Percentiles rank a stretch among this genome's conserved stretches.
Conservation (phyloP, 2,888 invertebrate genomes). For the Melanostoma scalare region DNA sequence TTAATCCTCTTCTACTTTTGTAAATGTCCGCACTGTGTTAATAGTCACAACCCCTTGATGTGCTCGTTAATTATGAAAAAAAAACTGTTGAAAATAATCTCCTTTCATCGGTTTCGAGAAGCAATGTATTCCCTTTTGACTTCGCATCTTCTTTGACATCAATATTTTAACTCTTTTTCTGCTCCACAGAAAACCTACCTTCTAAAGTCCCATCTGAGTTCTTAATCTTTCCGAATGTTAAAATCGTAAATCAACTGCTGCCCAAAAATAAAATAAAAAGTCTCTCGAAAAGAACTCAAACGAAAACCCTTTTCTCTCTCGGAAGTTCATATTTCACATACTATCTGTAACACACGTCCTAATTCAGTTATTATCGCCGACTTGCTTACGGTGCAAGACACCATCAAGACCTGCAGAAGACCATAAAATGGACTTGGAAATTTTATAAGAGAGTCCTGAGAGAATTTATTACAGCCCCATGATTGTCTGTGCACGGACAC, state of each 20-base stretch:
- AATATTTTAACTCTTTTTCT: background rate
- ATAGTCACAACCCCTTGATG: no score
- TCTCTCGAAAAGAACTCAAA: constrained; percentile 29
- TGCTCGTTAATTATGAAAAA: no score
- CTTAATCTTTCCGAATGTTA: constrained; percentile 59
- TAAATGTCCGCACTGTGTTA: no score
- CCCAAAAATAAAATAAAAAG: constrained; percentile 17
- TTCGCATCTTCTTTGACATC: no score
- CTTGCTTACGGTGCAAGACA: constrained; percentile 66
- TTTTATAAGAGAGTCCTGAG: constrained; percentile 58
- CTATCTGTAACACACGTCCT: constrained; percentile 71
- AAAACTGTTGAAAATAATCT: no score
- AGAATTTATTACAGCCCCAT: constrained; percentile 52
- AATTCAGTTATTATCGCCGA: constrained; percentile 73
- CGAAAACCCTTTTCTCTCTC: constrained; percentile 13
- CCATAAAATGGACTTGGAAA: constrained; percentile 69
- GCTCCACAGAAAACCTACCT: background rate
- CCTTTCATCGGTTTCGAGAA: no score
- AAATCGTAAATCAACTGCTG: constrained; percentile 59
- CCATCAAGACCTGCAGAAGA: constrained; percentile 10
- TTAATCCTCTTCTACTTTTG: no score
- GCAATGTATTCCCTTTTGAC: no score
- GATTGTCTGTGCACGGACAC: constrained; percentile 2
- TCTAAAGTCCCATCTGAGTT: constrained; percentile 38
- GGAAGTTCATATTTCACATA: constrained; percentile 56